Conservation (phyloP, 1,140 invertebrate genomes). For the Bombus waltoni region DNA sequence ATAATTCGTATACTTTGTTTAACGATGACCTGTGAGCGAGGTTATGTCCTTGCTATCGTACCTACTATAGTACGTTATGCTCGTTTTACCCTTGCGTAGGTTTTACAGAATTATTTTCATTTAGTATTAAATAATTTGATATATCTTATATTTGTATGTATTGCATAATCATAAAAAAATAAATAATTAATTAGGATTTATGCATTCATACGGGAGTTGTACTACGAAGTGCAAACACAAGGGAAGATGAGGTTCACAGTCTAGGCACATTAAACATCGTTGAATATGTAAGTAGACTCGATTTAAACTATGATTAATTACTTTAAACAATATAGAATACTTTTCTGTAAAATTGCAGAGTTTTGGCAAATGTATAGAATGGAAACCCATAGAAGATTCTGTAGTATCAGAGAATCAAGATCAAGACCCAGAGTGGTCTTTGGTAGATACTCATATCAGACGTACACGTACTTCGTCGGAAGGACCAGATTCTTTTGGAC, state of each 20-base stretch:
- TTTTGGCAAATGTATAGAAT: slow-evolving; percentile 87
- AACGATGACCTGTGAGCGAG: background rate
- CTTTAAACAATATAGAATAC: background rate
- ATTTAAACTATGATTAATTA: background rate
- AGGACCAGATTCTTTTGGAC: slow-evolving; percentile 82
- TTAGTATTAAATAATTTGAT: background rate
- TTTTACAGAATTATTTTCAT: background rate
- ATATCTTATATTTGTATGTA: background rate
- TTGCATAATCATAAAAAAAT: background rate
- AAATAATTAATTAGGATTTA: slow-evolving; percentile 76
- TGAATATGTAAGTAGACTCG: slow-evolving; percentile 78
- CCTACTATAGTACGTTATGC: background rate
- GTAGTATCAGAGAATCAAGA: slow-evolving; percentile 89
- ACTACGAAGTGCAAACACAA: slow-evolving; percentile 74
- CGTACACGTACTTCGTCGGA: slow-evolving; percentile 82
- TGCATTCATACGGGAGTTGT: slow-evolving; percentile 81
- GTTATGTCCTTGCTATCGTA: background rate
- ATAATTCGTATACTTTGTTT: background rate
- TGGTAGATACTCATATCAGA: slow-evolving; percentile 88
- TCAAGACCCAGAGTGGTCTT: slow-evolving; percentile 91
- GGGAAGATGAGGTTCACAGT: slow-evolving; percentile 80
- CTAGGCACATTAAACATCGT: slow-evolving; percentile 81
- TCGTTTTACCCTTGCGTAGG: background rate
- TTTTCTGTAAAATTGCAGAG: slow-evolving; percentile 71
- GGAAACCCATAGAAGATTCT: slow-evolving; percentile 89